Conservation (phyloP, 2,113 vertebrate genomes). For the Onychostoma macrolepis region DNA sequence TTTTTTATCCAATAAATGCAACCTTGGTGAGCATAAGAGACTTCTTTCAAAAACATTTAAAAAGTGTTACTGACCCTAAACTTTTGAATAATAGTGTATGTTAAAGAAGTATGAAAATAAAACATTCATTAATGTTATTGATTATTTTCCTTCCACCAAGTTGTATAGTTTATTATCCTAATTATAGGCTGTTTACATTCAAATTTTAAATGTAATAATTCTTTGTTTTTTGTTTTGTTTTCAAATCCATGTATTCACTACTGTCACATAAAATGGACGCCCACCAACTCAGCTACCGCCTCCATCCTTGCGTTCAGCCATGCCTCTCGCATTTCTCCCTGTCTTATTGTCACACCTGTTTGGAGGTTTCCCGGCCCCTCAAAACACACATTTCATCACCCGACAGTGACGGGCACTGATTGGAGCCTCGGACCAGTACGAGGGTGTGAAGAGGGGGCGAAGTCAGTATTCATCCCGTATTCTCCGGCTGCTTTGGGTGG, state of each 20-base stretch:
- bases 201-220: too few relatives aligned
- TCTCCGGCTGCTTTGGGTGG: constrained; percentile 19
- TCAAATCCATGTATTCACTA: not conserved
- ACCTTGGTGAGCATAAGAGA: too few relatives aligned
- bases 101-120: too few relatives aligned
- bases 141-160: not conserved
- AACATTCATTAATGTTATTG: too few relatives aligned
- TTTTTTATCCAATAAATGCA: too few relatives aligned
- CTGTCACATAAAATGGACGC: constrained; percentile 50
- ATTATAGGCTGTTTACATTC: not conserved
- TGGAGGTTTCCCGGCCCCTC: not conserved
- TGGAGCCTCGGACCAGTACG: constrained; percentile 7
- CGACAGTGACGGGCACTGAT: constrained; percentile 13
- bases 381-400: constrained; percentile 42
- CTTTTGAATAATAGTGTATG: too few relatives aligned
- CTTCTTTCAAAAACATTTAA: too few relatives aligned
- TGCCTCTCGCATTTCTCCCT: constrained; percentile 46
- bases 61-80: too few relatives aligned
- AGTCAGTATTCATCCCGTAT: not conserved
- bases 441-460: not conserved
- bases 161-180: not conserved
- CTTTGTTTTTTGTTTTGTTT: not conserved
- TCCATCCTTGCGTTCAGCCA: constrained; percentile 50
- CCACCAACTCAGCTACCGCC: constrained; percentile 30
- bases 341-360: constrained; percentile 28